Evolutionary conservation across 2,113 vertebrate species (phyloP).

Genomic region (Nibea coibor): DNA sequence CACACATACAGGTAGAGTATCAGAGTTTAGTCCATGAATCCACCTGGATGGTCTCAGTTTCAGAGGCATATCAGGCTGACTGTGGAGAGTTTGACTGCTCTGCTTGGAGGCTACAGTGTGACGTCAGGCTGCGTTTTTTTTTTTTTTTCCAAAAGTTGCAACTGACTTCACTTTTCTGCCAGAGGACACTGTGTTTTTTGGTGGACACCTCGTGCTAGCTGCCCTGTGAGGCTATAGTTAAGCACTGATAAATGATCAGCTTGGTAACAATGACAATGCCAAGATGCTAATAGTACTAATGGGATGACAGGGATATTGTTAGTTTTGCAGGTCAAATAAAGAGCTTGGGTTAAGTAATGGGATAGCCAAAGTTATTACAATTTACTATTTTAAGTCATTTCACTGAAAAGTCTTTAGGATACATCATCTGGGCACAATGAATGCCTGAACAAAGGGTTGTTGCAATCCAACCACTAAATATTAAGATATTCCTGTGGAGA

Average conservation of each 20-base stretch:
- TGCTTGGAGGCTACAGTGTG: no score
- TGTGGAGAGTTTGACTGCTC: no score
- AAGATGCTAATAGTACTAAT: neutral
- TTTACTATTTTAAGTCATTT: neutral
- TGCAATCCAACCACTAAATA: neutral
- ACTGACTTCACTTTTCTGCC: no score
- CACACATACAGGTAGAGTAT: no score
- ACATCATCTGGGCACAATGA: neutral
- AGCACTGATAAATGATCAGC: neutral
- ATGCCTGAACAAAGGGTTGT: neutral
- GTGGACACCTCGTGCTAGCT: no score
- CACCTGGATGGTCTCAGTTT: no score
- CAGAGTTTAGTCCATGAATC: no score
- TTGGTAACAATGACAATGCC: neutral
- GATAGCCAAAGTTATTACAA: neutral
- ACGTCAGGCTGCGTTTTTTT: no score
- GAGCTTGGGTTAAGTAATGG: neutral
- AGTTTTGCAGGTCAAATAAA: neutral
- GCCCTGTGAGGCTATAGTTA: neutral
- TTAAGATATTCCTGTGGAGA: neutral
- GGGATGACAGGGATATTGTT: neutral
- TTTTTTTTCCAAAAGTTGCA: no score
- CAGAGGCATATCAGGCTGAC: no score
- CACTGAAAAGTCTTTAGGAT: neutral
- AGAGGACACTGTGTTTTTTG: no score